Evolutionary conservation across 1,140 invertebrate genomes (phyloP).

Genomic region (Geopemphigus sp.): DNA sequence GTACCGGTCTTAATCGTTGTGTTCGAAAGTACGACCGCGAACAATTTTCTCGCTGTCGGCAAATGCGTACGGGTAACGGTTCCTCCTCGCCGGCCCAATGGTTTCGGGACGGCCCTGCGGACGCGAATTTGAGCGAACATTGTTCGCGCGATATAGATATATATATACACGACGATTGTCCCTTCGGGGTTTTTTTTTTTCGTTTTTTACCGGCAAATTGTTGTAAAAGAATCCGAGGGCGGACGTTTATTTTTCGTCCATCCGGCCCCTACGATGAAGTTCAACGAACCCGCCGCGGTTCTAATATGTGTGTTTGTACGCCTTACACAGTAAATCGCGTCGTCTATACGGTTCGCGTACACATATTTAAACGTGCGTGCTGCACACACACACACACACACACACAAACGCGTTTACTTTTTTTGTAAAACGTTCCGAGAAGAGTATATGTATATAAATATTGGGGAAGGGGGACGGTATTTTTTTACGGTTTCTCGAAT

Average conservation of each 20-base stretch:
- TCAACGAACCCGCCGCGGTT: neutral
- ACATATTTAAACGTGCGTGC: neutral
- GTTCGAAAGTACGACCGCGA: too few species aligned
- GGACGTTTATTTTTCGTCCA: neutral
- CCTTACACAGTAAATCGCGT: neutral
- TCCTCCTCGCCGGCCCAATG: too few species aligned
- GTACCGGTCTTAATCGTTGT: too few species aligned
- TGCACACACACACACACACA: neutral
- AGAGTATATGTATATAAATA: too few species aligned
- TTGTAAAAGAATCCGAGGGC: neutral
- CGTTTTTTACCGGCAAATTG: neutral
- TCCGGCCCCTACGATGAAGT: neutral
- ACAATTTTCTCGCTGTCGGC: too few species aligned
- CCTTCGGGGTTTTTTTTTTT: neutral
- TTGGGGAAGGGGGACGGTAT: neutral
- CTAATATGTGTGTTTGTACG: too few species aligned
- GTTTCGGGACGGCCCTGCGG: too few species aligned
- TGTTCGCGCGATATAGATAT: conserved; percentile 20
- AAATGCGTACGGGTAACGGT: too few species aligned
- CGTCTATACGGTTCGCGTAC: neutral
- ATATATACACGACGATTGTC: neutral
- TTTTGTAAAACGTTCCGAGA: neutral
- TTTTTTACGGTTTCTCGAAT: neutral
- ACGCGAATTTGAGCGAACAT: conserved; percentile 30
- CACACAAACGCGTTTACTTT: too few species aligned